Evolutionary conservation across 2,113 vertebrate genomes (phyloP).

Genomic region (Talpa occidentalis): DNA sequence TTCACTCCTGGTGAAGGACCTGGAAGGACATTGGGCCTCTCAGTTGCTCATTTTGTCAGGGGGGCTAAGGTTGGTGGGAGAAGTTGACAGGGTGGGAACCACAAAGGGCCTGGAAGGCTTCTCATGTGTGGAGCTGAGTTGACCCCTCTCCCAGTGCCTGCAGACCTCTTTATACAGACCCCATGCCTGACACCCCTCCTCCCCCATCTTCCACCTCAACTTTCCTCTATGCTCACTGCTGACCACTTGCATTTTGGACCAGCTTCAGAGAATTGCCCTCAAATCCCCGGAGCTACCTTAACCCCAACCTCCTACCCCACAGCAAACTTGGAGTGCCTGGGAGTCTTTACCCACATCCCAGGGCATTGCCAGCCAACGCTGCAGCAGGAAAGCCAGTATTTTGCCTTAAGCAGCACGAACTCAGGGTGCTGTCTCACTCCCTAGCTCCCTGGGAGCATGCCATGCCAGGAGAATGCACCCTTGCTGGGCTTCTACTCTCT

Average conservation of each 20-base stretch:
- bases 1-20: neutral
- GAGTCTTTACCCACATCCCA: rapidly evolving
- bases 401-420: neutral
- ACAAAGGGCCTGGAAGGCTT: neutral
- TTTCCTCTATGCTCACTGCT: neutral
- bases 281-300: neutral
- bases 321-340: neutral
- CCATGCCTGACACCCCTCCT: too few relatives aligned
- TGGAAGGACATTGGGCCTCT: neutral
- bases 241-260: neutral
- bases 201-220: neutral
- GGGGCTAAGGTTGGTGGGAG: neutral
- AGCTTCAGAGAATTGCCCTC: neutral
- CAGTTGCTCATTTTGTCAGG: neutral
- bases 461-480: neutral
- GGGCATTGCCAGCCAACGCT: neutral
- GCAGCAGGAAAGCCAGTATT: neutral
- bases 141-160: neutral
- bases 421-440: too few relatives aligned
- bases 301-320: neutral
- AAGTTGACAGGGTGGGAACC: neutral
- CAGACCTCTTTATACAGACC: neutral
- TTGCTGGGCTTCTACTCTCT: neutral
- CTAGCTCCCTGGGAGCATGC: neutral
- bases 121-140: neutral